Conservation (phyloP, 2,113 vertebrate species). For the Junco hyemalis region DNA sequence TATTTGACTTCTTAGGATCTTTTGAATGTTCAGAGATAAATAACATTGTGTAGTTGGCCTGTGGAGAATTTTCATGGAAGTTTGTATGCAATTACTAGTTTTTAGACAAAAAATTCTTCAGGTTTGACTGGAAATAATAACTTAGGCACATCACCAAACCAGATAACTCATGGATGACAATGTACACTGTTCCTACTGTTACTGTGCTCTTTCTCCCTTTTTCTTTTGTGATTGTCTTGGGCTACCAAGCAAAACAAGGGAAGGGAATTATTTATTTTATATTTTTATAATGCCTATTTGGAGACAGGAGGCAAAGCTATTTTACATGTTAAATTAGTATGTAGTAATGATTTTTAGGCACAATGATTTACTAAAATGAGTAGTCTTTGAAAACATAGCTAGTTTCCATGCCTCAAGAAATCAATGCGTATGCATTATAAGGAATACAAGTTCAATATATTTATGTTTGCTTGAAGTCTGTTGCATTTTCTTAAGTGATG, state of each 20-base stretch:
- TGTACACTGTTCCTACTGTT: background rate
- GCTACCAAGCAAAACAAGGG: background rate
- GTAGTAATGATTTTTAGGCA: background rate
- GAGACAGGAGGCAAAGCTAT: background rate
- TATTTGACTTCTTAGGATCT: background rate
- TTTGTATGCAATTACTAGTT: background rate
- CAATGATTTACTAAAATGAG: background rate
- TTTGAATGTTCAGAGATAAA: background rate
- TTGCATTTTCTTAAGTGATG: background rate
- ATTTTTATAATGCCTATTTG: background rate
- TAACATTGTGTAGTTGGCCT: background rate
- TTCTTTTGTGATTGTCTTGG: background rate
- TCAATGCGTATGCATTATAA: background rate
- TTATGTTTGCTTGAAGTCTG: background rate
- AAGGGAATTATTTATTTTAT: background rate
- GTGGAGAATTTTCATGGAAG: background rate
- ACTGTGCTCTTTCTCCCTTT: background rate
- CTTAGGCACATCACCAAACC: background rate
- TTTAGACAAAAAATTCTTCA: background rate
- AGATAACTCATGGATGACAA: accelerated
- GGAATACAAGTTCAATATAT: background rate
- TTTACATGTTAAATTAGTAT: background rate
- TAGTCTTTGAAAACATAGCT: background rate
- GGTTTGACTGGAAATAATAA: background rate
- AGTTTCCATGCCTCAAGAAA: background rate